A percentile compares a stretch with the other conserved stretches of the same genome.
phyloP scores from a whole-genome alignment of 2,113 vertebrate genomes.

The Sinocyclocheilus grahami region DNA sequence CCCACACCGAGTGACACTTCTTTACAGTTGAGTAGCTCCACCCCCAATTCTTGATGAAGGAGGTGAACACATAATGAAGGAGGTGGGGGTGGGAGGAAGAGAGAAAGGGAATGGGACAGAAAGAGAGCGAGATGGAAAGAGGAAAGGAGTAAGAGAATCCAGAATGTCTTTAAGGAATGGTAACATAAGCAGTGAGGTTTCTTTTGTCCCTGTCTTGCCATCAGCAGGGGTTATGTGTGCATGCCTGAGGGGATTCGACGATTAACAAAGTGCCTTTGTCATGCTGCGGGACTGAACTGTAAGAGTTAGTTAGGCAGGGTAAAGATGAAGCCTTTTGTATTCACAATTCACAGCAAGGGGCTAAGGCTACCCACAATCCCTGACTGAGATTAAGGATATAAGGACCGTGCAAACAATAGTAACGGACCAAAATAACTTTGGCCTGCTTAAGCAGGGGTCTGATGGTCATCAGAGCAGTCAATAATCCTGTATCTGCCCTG shows the following conservation, averaged over 20 bases:
- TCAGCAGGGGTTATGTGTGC: constrained; percentile 40
- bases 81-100: constrained; percentile 39
- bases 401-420: constrained; percentile 43
- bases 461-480: neutral
- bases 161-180: constrained; percentile 38
- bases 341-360: constrained; percentile 50
- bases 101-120: constrained; percentile 17
- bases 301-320: constrained; percentile 54
- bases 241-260: constrained; percentile 32
- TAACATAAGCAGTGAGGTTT: constrained; percentile 42
- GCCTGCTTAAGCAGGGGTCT: constrained; percentile 29
- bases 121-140: constrained; percentile 41
- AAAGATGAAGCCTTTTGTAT: constrained; percentile 52
- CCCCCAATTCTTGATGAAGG: constrained; percentile 52
- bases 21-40: constrained; percentile 64
- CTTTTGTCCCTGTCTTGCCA: constrained; percentile 35
- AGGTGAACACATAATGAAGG: neutral
- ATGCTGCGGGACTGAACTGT: constrained; percentile 44
- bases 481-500: neutral
- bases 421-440: constrained; percentile 39
- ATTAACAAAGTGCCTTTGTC: constrained; percentile 54
- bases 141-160: constrained; percentile 36
- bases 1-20: constrained; percentile 36
- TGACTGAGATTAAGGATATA: constrained; percentile 42
- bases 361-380: constrained; percentile 30